These are phyloP conservation scores for Synergus gifuensis DNA, from an alignment of 2,888 invertebrate species.

Conservation along the genomic window DNA sequence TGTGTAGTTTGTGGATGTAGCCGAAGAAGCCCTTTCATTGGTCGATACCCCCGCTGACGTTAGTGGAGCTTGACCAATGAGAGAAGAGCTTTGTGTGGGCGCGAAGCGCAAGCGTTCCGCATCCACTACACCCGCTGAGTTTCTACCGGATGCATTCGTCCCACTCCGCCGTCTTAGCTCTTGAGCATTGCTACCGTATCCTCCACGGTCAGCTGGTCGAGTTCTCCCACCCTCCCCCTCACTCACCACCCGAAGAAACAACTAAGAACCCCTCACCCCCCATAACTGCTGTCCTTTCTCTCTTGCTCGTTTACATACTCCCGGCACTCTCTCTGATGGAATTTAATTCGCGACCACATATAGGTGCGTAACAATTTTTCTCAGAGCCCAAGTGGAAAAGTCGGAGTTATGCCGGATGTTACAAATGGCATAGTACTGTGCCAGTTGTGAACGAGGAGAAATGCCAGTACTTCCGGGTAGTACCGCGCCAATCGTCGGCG, in stretches of 20 bases:
- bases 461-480: too few relatives aligned
- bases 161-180: constrained; percentile 42
- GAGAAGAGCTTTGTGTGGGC: constrained; percentile 46
- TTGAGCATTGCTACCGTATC: constrained; percentile 38
- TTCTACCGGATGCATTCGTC: constrained; percentile 51
- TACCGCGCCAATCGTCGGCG: too few relatives aligned
- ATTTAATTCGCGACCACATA: constrained; percentile 29
- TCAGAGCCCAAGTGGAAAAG: too few relatives aligned
- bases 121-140: constrained; percentile 15
- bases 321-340: constrained; percentile 26
- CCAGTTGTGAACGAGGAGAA: too few relatives aligned
- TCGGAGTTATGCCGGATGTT: too few relatives aligned
- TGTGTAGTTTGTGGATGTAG: constrained; percentile 51
- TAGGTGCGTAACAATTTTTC: not conserved
- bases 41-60: constrained; percentile 70
- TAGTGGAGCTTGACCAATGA: constrained; percentile 63
- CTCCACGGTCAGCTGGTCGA: constrained; percentile 44
- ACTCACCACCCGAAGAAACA: constrained; percentile 14
- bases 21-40: constrained; percentile 64
- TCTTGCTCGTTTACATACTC: constrained; percentile 18
- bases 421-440: too few relatives aligned
- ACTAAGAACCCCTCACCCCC: constrained; percentile 1
- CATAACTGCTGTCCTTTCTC: constrained; percentile 27
- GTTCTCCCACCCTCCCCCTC: constrained; percentile 17
- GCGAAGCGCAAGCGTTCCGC: constrained; percentile 42